These are phyloP conservation scores for Furcifer pardalis DNA, from an alignment of 2,797 vertebrate genomes.

Conservation along the genomic window DNA sequence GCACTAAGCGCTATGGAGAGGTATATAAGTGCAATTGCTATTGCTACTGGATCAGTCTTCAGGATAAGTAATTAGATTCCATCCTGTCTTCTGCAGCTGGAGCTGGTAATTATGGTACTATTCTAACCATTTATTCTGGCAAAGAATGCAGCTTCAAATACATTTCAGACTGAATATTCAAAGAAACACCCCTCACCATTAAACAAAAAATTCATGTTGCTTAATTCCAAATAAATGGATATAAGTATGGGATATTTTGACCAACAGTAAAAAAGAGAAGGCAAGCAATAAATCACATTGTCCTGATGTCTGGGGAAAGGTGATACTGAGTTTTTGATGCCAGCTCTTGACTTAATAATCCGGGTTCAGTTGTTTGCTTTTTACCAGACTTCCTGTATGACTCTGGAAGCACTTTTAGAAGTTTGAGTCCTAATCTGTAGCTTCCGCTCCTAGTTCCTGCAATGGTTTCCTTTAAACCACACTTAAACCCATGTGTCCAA, in stretches of 20 bases:
- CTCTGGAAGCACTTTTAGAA: not conserved
- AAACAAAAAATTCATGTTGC: not conserved
- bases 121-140: not conserved
- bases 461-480: slow-evolving; percentile 7
- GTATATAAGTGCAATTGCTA: no score
- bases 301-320: not conserved
- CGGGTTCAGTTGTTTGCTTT: not conserved
- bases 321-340: not conserved
- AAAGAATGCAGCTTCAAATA: not conserved
- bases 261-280: not conserved
- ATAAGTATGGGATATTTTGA: no score
- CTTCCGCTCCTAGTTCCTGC: slow-evolving; percentile 14
- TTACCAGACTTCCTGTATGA: slow-evolving; percentile 1
- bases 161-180: not conserved
- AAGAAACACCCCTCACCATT: not conserved
- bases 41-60: not conserved
- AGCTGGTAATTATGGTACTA: not conserved
- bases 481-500: not conserved
- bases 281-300: not conserved
- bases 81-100: not conserved
- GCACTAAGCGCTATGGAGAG: no score
- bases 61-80: not conserved
- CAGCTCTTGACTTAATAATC: not conserved
- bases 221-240: not conserved
- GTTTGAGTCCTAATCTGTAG: slow-evolving; percentile 11